Base-by-base conservation (phyloP, 2,113 vertebrate genomes). In the Garra rufa region DNA sequence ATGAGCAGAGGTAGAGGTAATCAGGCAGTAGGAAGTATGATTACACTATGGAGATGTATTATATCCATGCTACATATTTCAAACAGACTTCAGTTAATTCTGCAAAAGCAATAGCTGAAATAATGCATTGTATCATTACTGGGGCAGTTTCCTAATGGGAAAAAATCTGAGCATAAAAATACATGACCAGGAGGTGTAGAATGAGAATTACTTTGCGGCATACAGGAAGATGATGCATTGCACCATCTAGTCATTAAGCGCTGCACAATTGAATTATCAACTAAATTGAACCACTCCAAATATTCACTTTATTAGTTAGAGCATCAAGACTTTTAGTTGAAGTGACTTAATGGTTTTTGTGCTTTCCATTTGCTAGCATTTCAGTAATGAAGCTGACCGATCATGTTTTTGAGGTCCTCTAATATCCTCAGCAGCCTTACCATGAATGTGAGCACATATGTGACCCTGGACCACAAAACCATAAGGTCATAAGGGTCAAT, bases 71-170 rank as follows among this genome's bases (percentile, higher is more conserved):
- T 59, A 46, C 57, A 81, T 57, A 82, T 83, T 79, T 84, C 70
- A 78, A 67, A 74, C 83, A 82, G 83, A 70, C 71, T 46, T 48
- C 78, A 41, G 82, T 50, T 84, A 77, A 87, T 87, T 87, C 61
- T 61, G 83, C 77, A 82, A 87, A 85, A 84, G 71, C 79, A 87
- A 82, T 82, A 84, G 81, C 83, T 82, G 78, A 81, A 84, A 85
- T 85, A 85, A 87, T 87, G 83, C 84, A 82, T 71, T 87, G 88
- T 85, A 85, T 87, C 85, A 87, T 83, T 88, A 82, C 83, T 52
- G 21, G 46, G 34, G 80, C 46, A 80, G 59, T 79, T 67, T 70
- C 69, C 70, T 88, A 85, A 83, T 85, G 80, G 86, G 73, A 67
- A 81, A 83, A 44, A 26, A 81, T n/a, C 74, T 59, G 81, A 26